Evolutionary conservation across 2,113 vertebrate species (phyloP), one percentile per base, ranked within the genome.

Genomic region (Macrotis lagotis): DNA sequence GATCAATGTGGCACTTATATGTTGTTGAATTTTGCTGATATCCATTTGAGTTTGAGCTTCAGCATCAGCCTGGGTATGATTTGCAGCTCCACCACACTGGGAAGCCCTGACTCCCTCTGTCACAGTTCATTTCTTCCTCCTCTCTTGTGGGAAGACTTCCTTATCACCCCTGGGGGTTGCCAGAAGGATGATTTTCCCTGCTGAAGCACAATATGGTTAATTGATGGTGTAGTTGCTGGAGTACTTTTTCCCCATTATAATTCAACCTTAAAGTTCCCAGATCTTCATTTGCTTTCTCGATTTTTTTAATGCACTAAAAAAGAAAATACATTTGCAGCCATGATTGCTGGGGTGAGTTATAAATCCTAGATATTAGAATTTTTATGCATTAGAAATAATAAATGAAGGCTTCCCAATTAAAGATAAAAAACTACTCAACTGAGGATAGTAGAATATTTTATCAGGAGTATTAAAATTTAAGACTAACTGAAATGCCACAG

Each of bases 371-470:
- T 97, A 97, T 97, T 97, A 96, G 96, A 97, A 97, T 97, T 97
- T 97, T 97, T 98, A 97, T 97, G 97, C 97, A 96, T 97, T 97
- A 96, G 97, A 98, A 98, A 97, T 97, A 98, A 98, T 97, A 97
- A 98, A 98, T 98, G 97, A 98, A 92, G 94, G 92, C 96, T 97
- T 97, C 97, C 97, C 97, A 98, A 98, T 97, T 98, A 97, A 97
- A 97, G 96, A 97, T 97, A 97, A 98, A 98, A 98, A 97, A 97
- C 97, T 97, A 92, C 96, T 96, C 95, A 90, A 94, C 96, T 96
- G 59, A 92, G 91, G 53, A 97, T 92, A 96, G 96, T 94, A 96
- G 97, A 97, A 97, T 98, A 97, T 97, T 96, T 97, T 97, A 97
- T 97, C 94, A 95, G 95, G 95, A 96, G 97, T 97, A 98, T 97